Conservation (phyloP, 2,797 vertebrate genomes). For the Morelia viridis region DNA sequence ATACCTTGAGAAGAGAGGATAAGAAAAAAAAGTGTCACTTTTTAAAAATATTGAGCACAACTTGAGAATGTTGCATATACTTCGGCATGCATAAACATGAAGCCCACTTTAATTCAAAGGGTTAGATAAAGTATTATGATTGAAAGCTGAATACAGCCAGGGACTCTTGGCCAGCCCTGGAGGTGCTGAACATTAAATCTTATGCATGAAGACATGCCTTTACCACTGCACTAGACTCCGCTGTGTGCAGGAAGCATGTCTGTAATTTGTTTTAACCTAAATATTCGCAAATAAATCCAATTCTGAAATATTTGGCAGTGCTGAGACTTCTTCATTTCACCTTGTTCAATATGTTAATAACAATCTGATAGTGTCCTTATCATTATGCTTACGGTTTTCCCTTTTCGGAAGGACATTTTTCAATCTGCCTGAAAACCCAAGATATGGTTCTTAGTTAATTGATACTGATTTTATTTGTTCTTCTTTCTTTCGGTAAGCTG, state of each 20-base stretch:
- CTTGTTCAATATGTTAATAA: not conserved
- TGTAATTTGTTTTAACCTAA: not conserved
- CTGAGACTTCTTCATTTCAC: not conserved
- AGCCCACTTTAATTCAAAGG: constrained; percentile 27
- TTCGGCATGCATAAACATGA: constrained; percentile 9
- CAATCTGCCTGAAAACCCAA: not conserved
- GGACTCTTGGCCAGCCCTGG: not conserved
- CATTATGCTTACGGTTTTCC: not conserved
- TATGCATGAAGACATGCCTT: too few species aligned
- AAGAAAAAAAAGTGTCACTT: constrained; percentile 45
- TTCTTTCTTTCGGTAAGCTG: not conserved
- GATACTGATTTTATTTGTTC: not conserved
- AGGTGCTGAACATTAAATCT: too few species aligned
- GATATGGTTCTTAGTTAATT: not conserved
- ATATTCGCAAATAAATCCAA: not conserved
- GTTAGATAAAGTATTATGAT: not conserved
- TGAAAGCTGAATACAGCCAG: not conserved
- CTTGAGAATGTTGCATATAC: not conserved
- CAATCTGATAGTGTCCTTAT: not conserved
- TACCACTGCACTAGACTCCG: too few species aligned
- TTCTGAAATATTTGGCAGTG: not conserved
- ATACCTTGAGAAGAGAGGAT: constrained; percentile 79
- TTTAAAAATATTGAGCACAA: constrained; percentile 38
- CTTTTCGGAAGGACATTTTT: not conserved
- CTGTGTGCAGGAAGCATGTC: not conserved